Base-by-base conservation (phyloP, 2,888 invertebrate genomes). In the Copidosoma aretas region DNA sequence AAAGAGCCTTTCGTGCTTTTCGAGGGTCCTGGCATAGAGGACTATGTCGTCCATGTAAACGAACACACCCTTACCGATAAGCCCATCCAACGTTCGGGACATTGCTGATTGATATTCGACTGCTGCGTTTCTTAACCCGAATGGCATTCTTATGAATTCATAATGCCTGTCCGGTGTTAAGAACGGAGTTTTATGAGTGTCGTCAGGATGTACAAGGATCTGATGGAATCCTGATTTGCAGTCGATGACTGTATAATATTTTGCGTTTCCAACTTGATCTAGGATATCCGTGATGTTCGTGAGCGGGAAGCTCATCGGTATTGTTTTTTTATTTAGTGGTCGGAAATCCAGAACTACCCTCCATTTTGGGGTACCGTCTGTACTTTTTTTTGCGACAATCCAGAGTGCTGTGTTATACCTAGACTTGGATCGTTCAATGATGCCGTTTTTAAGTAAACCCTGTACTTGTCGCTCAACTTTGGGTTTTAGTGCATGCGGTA, bases 31-130 rank as follows among this genome's bases (percentile, higher is more conserved):
- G 19, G 60, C 52, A 8, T 64, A 73, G 10, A 75, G 57, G 8
- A 77, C 70, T 10, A 75, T 59, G 58, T 75, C 74, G 58, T 75
- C 74, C 12, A 73, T 32, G 54, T 76, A 76, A 0, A 74, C 63
- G 10, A 73, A 62, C 24, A 70, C 62, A 21, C 63, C 67, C 53
- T 68, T 56, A 57, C 75, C 76, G 22, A 72, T 70, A 19, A 80
- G 54, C 0, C 75, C 76, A 0, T 68, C 64, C 24, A 80, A 67
- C 1, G 74, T 72, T 12, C 67, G 52, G 49, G 79, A 74, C 78
- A 81, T 81, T 10, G 76, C 25, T 0, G 73, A n/a, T n/a, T n/a
- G n/a, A n/a, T n/a, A n/a, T n/a, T n/a, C n/a, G n/a, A n/a, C n/a
- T n/a, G n/a, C n/a, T n/a, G n/a, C n/a, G n/a, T n/a, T n/a, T n/a